Conservation (phyloP, 2,113 vertebrate species). For the Rhinogobius similis region DNA sequence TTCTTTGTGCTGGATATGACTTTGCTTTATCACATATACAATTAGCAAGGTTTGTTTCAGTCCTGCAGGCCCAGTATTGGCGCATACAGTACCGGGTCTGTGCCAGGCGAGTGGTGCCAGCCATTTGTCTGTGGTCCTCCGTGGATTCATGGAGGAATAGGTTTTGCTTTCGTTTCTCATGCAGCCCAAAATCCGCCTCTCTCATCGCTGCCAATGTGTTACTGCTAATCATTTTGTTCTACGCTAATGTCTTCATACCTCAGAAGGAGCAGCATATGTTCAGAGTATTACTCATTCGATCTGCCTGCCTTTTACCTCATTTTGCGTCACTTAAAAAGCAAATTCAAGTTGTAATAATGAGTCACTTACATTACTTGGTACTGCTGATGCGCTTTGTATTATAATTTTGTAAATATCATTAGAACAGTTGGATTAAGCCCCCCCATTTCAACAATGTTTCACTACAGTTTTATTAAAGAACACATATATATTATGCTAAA, state of each 20-base stretch:
- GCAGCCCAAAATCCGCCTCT: constrained; percentile 26
- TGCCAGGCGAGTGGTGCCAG: constrained; percentile 31
- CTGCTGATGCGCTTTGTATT: not conserved
- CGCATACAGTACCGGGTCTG: constrained; percentile 13
- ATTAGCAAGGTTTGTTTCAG: constrained; percentile 39
- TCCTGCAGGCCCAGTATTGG: constrained; percentile 24
- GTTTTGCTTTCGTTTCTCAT: constrained; percentile 21
- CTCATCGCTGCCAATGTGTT: constrained; percentile 2
- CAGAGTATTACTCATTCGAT: not conserved
- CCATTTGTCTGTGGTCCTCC: constrained; percentile 42
- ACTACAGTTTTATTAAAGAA: no score
- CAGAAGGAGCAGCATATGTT: not conserved
- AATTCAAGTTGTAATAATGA: not conserved
- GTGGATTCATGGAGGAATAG: constrained; percentile 30
- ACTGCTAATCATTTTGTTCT: constrained; percentile 14
- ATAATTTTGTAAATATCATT: not conserved
- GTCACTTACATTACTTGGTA: not conserved
- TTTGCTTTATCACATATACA: constrained; percentile 45
- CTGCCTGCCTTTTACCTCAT: not conserved
- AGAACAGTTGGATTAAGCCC: not conserved
- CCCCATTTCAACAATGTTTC: no score
- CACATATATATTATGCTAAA: no score
- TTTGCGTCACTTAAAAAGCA: not conserved
- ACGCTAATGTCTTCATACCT: not conserved
- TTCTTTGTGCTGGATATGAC: constrained; percentile 29